These are phyloP conservation scores for Drosophila meridionalis DNA, from an alignment of 2,888 invertebrate species.

Conservation along the genomic window DNA sequence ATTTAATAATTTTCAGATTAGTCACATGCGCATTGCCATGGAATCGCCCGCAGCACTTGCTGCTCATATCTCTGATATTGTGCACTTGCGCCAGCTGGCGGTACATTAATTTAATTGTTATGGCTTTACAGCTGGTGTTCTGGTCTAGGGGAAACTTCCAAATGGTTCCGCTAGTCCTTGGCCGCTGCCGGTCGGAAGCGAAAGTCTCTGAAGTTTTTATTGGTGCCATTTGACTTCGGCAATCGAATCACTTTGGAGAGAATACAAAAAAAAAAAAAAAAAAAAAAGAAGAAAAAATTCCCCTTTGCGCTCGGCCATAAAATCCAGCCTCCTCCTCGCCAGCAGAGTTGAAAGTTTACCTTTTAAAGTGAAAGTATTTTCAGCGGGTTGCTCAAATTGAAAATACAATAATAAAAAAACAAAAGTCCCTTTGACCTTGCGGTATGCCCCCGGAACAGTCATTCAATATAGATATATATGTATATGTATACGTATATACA, in stretches of 20 bases:
- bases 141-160: conserved; percentile 30
- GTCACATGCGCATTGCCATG: conserved; percentile 11
- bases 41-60: background rate
- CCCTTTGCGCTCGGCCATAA: conserved; percentile 46
- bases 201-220: conserved; percentile 68
- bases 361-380: conserved; percentile 62
- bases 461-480: background rate
- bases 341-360: conserved; percentile 45
- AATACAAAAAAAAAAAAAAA: conserved; percentile 23
- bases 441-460: conserved; percentile 27
- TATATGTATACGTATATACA: background rate
- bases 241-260: conserved; percentile 65
- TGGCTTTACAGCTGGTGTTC: conserved; percentile 45
- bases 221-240: conserved; percentile 66
- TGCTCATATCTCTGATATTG: conserved; percentile 44
- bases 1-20: conserved; percentile 15
- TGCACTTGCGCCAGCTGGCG: conserved; percentile 49
- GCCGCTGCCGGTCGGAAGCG: conserved; percentile 38
- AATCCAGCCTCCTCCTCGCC: conserved; percentile 18
- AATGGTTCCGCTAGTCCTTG: conserved; percentile 51
- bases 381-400: conserved; percentile 50
- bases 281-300: conserved; percentile 41
- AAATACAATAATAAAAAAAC: conserved; percentile 49
- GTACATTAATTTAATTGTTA: conserved; percentile 61
- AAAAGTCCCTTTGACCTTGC: conserved; percentile 67